Evolutionary conservation across 2,888 invertebrate species (phyloP).

Genomic region (Leucophora obtusa): DNA sequence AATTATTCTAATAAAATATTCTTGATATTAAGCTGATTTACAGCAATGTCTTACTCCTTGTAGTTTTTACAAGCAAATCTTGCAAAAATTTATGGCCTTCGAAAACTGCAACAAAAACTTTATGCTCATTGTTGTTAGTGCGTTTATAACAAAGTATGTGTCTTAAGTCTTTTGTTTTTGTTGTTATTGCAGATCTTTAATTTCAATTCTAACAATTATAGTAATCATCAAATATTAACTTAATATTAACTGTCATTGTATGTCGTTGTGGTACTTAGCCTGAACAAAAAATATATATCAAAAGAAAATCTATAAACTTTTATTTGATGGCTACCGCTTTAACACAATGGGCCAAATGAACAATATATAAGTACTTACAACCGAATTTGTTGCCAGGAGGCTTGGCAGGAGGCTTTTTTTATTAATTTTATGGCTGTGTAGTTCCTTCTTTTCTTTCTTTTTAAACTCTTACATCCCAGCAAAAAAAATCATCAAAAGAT

Average conservation of each 20-base stretch:
- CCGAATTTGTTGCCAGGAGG: too few relatives aligned
- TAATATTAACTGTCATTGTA: constrained; percentile 30
- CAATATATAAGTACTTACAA: too few relatives aligned
- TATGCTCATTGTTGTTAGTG: not conserved
- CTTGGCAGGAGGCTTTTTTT: too few relatives aligned
- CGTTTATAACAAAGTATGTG: constrained; percentile 14
- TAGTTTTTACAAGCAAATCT: too few relatives aligned
- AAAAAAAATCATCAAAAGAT: too few relatives aligned
- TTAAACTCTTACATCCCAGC: too few relatives aligned
- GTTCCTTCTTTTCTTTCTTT: too few relatives aligned
- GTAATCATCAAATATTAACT: constrained; percentile 38
- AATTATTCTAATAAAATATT: not conserved
- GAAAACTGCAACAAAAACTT: too few relatives aligned
- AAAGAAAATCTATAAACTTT: constrained; percentile 18
- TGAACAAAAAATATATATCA: not conserved
- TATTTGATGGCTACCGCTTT: constrained; percentile 41
- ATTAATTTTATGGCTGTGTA: too few relatives aligned
- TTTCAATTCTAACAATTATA: constrained; percentile 42
- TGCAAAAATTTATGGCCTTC: too few relatives aligned
- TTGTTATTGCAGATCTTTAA: constrained; percentile 39
- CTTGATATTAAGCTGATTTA: not conserved
- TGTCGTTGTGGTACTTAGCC: not conserved
- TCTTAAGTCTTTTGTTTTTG: constrained; percentile 59
- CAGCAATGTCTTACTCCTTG: too few relatives aligned
- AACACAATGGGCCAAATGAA: not conserved